phyloP scores from a whole-genome alignment of 1,140 invertebrate genomes.

The Mycetomoellerius zeteki region DNA sequence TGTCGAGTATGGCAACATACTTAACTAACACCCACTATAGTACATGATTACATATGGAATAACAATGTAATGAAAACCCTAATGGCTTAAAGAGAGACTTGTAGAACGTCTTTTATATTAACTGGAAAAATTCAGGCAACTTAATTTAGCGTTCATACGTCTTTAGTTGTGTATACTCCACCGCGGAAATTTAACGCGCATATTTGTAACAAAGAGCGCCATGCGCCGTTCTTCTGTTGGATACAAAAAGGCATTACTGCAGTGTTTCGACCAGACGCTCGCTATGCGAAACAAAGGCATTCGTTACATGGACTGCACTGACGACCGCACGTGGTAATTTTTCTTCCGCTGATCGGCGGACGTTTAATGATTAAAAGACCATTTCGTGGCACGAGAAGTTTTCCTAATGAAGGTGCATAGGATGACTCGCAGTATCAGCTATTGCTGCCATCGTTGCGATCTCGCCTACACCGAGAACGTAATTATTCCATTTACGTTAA shows the following conservation, averaged over 20 bases:
- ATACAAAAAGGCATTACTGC: conserved; percentile 1
- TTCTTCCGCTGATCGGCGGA: conserved; percentile 31
- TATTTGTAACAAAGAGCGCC: conserved; percentile 9
- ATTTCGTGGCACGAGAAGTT: conserved; percentile 23
- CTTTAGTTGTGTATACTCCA: neutral
- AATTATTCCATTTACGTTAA: conserved; percentile 42
- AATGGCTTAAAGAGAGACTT: neutral
- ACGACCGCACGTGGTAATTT: conserved; percentile 43
- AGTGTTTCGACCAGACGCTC: neutral
- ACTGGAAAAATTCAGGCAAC: conserved; percentile 15
- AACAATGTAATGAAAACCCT: neutral
- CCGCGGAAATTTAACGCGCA: conserved; percentile 29
- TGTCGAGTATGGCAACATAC: too few relatives aligned
- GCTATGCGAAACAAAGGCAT: conserved; percentile 40
- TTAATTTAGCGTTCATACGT: conserved; percentile 21
- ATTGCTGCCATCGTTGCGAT: neutral
- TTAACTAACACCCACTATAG: too few relatives aligned
- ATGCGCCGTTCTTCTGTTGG: neutral
- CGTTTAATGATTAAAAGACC: conserved; percentile 50
- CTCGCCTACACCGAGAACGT: neutral
- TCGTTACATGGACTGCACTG: conserved; percentile 1
- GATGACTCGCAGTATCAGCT: neutral
- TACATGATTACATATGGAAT: too few relatives aligned
- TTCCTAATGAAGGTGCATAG: neutral
- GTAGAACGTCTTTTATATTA: neutral